Evolutionary conservation across 2,113 vertebrate species (phyloP).

Genomic region (Cebidichthys violaceus): DNA sequence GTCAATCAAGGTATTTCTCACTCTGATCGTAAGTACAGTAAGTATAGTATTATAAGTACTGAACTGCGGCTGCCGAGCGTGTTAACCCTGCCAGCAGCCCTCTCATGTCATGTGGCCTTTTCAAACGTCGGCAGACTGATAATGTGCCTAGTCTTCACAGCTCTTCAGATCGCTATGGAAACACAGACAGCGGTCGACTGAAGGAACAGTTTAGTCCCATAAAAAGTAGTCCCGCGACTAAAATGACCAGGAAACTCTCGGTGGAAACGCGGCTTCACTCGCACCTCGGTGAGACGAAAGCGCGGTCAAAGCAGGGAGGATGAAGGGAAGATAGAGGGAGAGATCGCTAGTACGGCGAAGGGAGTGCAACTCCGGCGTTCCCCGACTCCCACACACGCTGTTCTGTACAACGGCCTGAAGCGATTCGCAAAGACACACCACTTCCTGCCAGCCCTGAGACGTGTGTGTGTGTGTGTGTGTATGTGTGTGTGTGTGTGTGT

Average conservation of each 20-base stretch:
- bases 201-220: neutral
- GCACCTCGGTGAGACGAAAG: neutral
- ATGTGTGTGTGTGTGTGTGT: constrained; percentile 4
- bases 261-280: too few relatives aligned
- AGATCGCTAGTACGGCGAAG: neutral
- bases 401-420: constrained; percentile 38
- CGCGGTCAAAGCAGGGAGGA: constrained; percentile 1
- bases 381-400: constrained; percentile 49
- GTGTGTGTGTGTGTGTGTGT: too few relatives aligned
- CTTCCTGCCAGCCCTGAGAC: constrained; percentile 20
- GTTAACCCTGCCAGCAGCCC: too few relatives aligned
- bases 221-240: too few relatives aligned
- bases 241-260: neutral
- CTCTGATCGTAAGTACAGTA: neutral
- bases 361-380: constrained; percentile 22
- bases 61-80: neutral
- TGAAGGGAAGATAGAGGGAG: neutral
- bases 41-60: neutral
- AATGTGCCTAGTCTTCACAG: too few relatives aligned
- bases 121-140: neutral
- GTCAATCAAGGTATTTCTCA: neutral
- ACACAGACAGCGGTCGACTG: neutral
- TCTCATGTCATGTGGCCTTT: neutral
- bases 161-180: too few relatives aligned
- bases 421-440: constrained; percentile 9